phyloP scores from a whole-genome alignment of 2,888 invertebrate genomes.

The Macropis europaea region DNA sequence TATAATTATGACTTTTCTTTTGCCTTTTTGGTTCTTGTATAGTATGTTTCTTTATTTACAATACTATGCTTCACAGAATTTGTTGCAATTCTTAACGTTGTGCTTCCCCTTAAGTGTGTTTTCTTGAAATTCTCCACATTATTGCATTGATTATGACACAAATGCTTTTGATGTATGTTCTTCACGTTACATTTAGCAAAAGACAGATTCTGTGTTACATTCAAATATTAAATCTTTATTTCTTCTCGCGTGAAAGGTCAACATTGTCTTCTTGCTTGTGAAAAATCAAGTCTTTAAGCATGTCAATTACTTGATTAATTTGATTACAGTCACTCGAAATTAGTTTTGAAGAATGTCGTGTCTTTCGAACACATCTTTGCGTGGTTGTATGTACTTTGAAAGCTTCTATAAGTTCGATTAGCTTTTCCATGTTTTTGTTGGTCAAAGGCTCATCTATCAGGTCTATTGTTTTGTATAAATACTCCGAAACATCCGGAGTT shows the following conservation, averaged over 20 bases:
- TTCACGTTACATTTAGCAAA: neutral
- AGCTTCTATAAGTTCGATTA: conserved; percentile 30
- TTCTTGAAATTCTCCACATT: conserved; percentile 7
- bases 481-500: conserved; percentile 41
- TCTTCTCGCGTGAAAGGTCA: neutral
- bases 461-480: conserved; percentile 26
- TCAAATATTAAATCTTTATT: neutral
- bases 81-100: conserved; percentile 2
- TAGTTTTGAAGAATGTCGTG: conserved; percentile 21
- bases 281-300: conserved; percentile 35
- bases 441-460: conserved; percentile 26
- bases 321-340: conserved; percentile 12
- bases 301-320: conserved; percentile 29
- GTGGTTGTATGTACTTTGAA: conserved; percentile 16
- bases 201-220: neutral
- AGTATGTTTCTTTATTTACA: conserved; percentile 2
- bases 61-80: neutral
- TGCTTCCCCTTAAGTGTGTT: neutral
- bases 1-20: conserved; percentile 16
- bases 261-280: neutral
- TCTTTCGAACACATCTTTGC: conserved; percentile 8
- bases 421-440: conserved; percentile 27
- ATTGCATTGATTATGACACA: neutral
- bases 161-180: neutral
- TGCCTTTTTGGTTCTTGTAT: conserved; percentile 1